Evolutionary conservation across 1,140 invertebrate genomes (phyloP).

Genomic region (Scaptomyza pallida): DNA sequence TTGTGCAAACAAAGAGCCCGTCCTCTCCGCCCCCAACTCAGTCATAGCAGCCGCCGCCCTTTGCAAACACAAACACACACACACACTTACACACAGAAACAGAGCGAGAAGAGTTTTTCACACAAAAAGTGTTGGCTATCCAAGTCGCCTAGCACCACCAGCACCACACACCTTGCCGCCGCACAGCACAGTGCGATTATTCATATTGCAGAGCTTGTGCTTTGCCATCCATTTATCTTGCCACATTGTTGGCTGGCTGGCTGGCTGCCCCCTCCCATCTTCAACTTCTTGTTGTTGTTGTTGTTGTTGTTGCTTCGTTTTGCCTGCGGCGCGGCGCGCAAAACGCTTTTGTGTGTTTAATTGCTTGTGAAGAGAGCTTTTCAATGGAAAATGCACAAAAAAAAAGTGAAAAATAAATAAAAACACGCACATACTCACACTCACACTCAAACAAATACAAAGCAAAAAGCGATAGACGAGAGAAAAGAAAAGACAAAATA

Average conservation of each 20-base stretch:
- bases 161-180: neutral
- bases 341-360: slow-evolving; percentile 82
- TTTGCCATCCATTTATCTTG: slow-evolving; percentile 79
- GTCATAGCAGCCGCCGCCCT: slow-evolving; percentile 28
- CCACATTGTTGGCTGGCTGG: slow-evolving; percentile 63
- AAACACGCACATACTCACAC: slow-evolving; percentile 1
- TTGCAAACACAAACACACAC: slow-evolving; percentile 36
- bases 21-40: neutral
- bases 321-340: slow-evolving; percentile 68
- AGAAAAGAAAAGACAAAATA: slow-evolving; percentile 5
- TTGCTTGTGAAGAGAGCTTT: slow-evolving; percentile 82
- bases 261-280: neutral
- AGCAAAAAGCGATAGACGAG: neutral
- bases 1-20: slow-evolving; percentile 64
- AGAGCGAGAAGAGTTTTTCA: slow-evolving; percentile 60
- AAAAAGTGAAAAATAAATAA: slow-evolving; percentile 42
- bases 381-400: slow-evolving; percentile 72
- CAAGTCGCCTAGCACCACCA: slow-evolving; percentile 32
- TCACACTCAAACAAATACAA: neutral
- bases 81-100: slow-evolving; percentile 15
- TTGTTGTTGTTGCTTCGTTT: slow-evolving; percentile 49
- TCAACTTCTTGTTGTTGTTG: neutral
- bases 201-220: slow-evolving; percentile 71
- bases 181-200: slow-evolving; percentile 56
- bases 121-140: slow-evolving; percentile 76